A percentile compares a stretch with the other conserved stretches of the same genome.
Conservation (phyloP, 2,797 vertebrate genomes). For the Alectoris magna region DNA sequence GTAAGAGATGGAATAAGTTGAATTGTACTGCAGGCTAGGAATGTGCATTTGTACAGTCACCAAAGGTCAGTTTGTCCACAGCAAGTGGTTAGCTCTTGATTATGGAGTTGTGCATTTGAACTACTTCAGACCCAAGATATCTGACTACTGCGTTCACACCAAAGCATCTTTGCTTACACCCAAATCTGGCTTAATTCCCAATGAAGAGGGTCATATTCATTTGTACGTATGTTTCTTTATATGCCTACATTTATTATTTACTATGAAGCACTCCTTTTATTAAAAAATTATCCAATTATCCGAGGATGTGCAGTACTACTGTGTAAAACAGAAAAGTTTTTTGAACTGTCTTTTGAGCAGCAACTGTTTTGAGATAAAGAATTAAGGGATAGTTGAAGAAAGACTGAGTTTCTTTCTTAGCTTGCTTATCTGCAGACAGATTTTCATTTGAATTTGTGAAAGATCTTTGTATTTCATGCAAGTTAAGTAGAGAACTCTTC, state of each 20-base stretch:
- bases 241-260: background rate
- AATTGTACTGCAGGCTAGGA: background rate
- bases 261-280: background rate
- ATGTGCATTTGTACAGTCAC: background rate
- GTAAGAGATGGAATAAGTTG: background rate
- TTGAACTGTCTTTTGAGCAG: background rate
- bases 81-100: background rate
- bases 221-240: background rate
- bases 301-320: background rate
- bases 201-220: background rate
- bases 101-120: background rate
- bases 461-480: background rate
- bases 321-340: background rate
- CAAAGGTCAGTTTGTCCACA: background rate
- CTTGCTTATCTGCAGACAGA: background rate
- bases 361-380: background rate
- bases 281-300: background rate
- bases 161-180: background rate
- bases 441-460: background rate
- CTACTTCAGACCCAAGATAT: background rate
- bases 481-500: background rate
- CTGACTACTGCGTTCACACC: background rate
- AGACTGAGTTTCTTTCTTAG: background rate
- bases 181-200: background rate
- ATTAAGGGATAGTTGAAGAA: background rate